Base-by-base conservation (phyloP, 2,797 vertebrate genomes). In the Hydrophis major region DNA sequence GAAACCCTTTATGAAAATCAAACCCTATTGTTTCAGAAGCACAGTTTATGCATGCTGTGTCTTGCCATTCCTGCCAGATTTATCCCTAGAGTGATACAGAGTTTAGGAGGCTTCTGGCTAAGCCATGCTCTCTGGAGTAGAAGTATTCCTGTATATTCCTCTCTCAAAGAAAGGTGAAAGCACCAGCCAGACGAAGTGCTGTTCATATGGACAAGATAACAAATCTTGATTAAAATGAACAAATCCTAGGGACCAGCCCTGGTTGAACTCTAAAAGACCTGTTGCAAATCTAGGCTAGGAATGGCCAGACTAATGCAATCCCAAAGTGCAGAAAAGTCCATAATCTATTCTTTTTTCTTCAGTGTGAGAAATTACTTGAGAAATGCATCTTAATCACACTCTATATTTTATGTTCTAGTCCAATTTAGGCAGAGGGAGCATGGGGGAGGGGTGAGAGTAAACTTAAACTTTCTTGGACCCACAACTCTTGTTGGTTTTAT, bases 1-100 rank as follows among this genome's bases (percentile, higher is more conserved):
- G 95, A 96, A 94, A 69, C 89, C 16, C 22, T 47, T 91, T 83
- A 37, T 5, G 11, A 50, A 78, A 69, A 1, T 50, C 16, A 42
- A 42, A n/a, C 4, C 4, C 28, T 83, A 47, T 83, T 47, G 37
- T 47, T 83, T 83, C 20, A 83, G 37, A 37, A 37, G 20, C 74
- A 83, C 74, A 83, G 37, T 83, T 83, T 22, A 83, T 47, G 22
- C 37, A 42, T 83, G 37, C 37, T 83, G 74, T 47, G 74, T 47
- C 20, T 47, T 83, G 74, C 37, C 20, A 47, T 47, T 47, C 37
- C 10, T 47, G 74, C 37, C 20, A 83, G 10, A 74, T 11, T 47
- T 50, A 20, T 78, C 10, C 8, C 74, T 83, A 83, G 42, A 37
- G 20, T 83, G 37, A 47, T 47, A 83, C 25, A 83, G 10, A 25